Base-by-base conservation (phyloP, 92 coral and sea anemone genomes). In the Epizoanthus stellaris region DNA sequence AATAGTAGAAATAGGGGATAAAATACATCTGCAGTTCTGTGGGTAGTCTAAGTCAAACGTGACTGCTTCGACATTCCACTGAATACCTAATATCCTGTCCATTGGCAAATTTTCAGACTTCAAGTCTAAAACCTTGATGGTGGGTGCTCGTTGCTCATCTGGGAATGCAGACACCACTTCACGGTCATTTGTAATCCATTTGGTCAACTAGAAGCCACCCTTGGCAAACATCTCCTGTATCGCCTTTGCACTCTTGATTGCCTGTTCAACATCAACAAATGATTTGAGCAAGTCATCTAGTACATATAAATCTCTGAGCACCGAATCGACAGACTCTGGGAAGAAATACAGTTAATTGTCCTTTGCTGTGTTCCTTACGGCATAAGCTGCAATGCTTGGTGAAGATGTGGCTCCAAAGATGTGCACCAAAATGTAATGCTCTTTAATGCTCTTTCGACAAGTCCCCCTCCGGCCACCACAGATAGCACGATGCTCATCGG, bases 381-480 rank as follows among this genome's bases (percentile, higher is more conserved):
- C 84, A 36, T 58, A 61, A 1, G 70, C 84, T 11, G 70, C 39
- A 6, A 81, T 21, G 38, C 85, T 81, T 0, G 85, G 85, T 10
- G 75, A 81, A 1, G 85, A 81, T 52, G 73, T 79, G 11, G 76
- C 76, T 9, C 85, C 30, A 63, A 81, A 65, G 13, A 81, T 81
- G 53, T 81, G 85, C 61, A 67, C 85, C 4, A 81, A 60, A 76
- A 81, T 81, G 19, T 81, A 64, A 82, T 90, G 53, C 91, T 82
- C 82, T 73, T 49, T 39, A 89, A 30, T 30, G 86, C 2, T 85
- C 83, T 19, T 75, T 67, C 2, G 90, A n/a, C 43, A 82, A 13
- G 66, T 93, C 91, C 3, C 90, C 91, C 49, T 47, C 52, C 17
- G 88, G 86, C 96, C 96, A 93, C 94, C 92, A 88, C 72, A 93